These are phyloP conservation scores for Mylabris sibirica DNA, from an alignment of 2,888 invertebrate genomes.

Conservation along the genomic window DNA sequence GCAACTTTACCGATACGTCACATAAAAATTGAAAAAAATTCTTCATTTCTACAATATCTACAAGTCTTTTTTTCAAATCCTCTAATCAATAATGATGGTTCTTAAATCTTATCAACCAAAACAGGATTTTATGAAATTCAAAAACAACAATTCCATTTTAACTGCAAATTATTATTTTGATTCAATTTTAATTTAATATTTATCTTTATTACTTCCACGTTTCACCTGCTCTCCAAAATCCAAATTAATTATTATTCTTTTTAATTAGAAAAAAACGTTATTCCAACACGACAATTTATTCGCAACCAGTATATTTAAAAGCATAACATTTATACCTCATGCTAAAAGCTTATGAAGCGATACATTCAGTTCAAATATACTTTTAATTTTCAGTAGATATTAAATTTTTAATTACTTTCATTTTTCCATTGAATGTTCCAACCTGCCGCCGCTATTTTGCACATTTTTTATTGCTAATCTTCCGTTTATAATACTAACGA, in stretches of 20 bases:
- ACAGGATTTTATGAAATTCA: too few species aligned
- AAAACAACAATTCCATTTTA: background rate
- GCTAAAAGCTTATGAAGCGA: constrained; percentile 22
- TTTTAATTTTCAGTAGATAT: constrained; percentile 30
- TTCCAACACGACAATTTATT: background rate
- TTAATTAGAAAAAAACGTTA: background rate
- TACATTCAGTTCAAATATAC: constrained; percentile 33
- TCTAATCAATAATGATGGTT: background rate
- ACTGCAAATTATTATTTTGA: background rate
- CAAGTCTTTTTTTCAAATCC: constrained; percentile 11
- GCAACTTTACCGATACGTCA: constrained; percentile 17
- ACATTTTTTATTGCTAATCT: background rate
- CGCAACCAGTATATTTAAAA: constrained; percentile 13
- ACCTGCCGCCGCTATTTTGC: background rate
- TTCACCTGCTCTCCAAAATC: background rate
- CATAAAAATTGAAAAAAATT: constrained; percentile 23
- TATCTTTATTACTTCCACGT: background rate
- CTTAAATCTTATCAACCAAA: background rate
- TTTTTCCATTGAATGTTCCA: constrained; percentile 5
- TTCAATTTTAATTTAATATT: background rate
- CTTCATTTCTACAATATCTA: background rate
- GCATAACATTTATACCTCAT: constrained; percentile 7
- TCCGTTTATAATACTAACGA: background rate
- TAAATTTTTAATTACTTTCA: constrained; percentile 33
- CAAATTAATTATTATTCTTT: background rate